Conservation (phyloP, 1,140 invertebrate species). For the Ylistrum balloti region DNA sequence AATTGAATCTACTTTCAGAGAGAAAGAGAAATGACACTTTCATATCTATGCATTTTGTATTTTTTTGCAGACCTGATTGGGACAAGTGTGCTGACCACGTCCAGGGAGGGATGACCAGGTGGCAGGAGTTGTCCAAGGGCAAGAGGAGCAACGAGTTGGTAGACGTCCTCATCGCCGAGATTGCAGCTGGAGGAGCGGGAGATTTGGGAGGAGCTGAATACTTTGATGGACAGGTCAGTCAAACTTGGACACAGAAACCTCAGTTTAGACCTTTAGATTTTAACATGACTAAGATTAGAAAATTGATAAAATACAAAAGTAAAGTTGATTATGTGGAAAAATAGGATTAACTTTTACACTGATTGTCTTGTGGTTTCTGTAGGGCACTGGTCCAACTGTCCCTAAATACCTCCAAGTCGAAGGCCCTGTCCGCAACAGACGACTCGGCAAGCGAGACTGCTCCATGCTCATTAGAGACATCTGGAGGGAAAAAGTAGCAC, state of each 20-base stretch:
- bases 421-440: constrained; percentile 78
- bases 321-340: too few species aligned
- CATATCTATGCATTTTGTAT: too few species aligned
- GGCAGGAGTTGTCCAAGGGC: constrained; percentile 79
- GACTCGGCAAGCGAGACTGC: constrained; percentile 79
- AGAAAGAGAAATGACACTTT: too few species aligned
- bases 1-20: too few species aligned
- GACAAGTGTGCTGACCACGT: constrained; percentile 78
- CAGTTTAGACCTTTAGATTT: too few species aligned
- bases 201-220: constrained; percentile 76
- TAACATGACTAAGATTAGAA: too few species aligned
- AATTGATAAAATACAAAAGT: too few species aligned
- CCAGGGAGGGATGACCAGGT: constrained; percentile 77
- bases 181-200: constrained; percentile 73
- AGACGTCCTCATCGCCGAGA: constrained; percentile 78
- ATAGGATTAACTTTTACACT: not conserved
- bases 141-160: constrained; percentile 81
- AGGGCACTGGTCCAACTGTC: constrained; percentile 78
- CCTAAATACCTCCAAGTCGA: constrained; percentile 78
- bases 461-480: constrained; percentile 80
- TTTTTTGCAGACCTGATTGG: constrained; percentile 79
- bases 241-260: not conserved
- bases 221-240: constrained; percentile 80
- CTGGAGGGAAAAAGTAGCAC: constrained; percentile 79
- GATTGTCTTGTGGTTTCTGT: not conserved